Evolutionary conservation across 1,140 invertebrate genomes (phyloP), one percentile per base, ranked within the genome.

Genomic region (Aphaenogaster rudis): DNA sequence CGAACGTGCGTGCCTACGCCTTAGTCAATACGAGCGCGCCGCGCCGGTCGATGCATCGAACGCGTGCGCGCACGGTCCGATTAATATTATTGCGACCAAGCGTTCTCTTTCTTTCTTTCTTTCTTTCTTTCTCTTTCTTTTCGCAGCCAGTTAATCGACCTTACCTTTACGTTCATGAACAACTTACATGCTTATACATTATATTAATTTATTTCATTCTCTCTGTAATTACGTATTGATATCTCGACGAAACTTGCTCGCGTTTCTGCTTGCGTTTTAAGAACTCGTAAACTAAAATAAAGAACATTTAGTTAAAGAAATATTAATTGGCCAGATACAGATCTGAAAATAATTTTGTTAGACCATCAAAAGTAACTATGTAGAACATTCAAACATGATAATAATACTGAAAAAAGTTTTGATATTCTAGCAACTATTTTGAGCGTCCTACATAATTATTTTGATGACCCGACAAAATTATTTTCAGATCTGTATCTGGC

Each of bases 31-130:
- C 15, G 21, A 17, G 61, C 63, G 48, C 39, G 61, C 21, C 21
- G 28, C 48, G 28, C 57, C 78, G 66, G 33, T 67, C 79, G 63
- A 88, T 74, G 88, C 72, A 84, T 91, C 42, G 50, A 77, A 63
- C 66, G 79, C 80, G 54, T 52, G 67, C 59, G 66, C 80, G 45
- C 54, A 52, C 54, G 5, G 28, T 36, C 11, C 67, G 84, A 86
- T 86, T 86, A 86, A 86, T 81, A 69, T 69, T 74, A 61, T 50
- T 50, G 13, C 69, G 6, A n/a, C 45, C 3, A 3, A 17, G 74
- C n/a, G n/a, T 21, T 42, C n/a, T 28, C 28, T 28, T 28, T 28
- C 28, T 28, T 21, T 45, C 64, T 45, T 42, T 17, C 48, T 21
- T 45, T 17, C 15, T 11, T 15, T 33, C 21, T 42, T 36, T 72